Evolutionary conservation across 2,797 vertebrate species (phyloP).

Genomic region (Phalanger gymnotis): DNA sequence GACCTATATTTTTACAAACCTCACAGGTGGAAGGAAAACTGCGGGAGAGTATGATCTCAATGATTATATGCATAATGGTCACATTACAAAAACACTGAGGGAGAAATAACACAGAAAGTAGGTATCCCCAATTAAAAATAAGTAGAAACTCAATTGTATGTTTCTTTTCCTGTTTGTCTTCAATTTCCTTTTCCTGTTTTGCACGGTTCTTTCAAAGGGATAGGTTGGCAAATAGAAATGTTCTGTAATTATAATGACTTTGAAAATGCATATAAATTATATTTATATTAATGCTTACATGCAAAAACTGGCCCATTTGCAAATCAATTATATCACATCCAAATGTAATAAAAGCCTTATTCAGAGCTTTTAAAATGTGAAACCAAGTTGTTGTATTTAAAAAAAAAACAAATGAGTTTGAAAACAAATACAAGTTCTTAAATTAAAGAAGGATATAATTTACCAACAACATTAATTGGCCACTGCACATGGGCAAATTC

Average conservation of each 20-base stretch:
- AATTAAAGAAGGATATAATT: background rate
- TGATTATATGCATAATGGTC: background rate
- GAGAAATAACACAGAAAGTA: background rate
- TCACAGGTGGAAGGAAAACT: background rate
- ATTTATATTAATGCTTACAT: background rate
- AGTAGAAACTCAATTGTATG: constrained; percentile 8
- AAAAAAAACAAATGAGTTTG: background rate
- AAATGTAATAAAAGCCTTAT: background rate
- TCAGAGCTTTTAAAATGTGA: background rate
- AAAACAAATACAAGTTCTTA: background rate
- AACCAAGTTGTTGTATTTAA: background rate
- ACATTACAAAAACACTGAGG: background rate
- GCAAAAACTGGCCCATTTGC: background rate
- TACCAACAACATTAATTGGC: background rate
- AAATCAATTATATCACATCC: background rate
- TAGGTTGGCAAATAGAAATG: constrained; percentile 13
- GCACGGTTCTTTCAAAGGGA: background rate
- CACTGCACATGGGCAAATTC: background rate
- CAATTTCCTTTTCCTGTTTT: background rate
- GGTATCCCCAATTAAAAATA: constrained; percentile 25
- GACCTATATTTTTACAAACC: constrained; percentile 65
- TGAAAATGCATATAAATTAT: background rate
- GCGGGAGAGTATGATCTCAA: background rate
- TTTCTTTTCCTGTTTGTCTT: constrained; percentile 4
- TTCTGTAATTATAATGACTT: constrained; percentile 52